phyloP scores from a whole-genome alignment of 2,113 vertebrate genomes.

The Pedionomus torquatus region DNA sequence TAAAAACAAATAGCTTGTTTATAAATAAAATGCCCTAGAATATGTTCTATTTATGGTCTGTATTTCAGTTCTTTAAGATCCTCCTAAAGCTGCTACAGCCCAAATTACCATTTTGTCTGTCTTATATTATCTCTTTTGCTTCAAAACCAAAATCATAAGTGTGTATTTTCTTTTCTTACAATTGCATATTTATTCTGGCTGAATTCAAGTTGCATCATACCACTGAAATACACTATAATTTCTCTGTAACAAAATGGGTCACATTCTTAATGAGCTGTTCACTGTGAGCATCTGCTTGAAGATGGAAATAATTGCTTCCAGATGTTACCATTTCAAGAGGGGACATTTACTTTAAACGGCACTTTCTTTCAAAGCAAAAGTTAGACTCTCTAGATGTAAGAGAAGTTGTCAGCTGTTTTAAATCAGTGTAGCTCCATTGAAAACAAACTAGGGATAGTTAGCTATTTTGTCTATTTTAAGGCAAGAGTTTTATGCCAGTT shows the following conservation, averaged over 20 bases:
- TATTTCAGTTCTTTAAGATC: not conserved
- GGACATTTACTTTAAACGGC: conserved; percentile 57
- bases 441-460: conserved; percentile 22
- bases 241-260: conserved; percentile 72
- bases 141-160: conserved; percentile 61
- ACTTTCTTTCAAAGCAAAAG: conserved; percentile 69
- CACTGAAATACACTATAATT: conserved; percentile 65
- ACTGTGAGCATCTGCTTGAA: conserved; percentile 65
- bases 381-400: conserved; percentile 17
- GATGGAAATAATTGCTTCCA: conserved; percentile 78
- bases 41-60: not conserved
- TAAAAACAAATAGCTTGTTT: not conserved
- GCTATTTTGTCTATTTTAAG: conserved; percentile 34
- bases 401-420: conserved; percentile 49
- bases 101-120: conserved; percentile 34
- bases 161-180: conserved; percentile 70
- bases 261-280: conserved; percentile 70
- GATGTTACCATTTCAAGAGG: conserved; percentile 66
- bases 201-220: conserved; percentile 69
- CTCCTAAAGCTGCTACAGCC: not conserved
- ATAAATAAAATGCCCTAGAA: not conserved
- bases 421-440: conserved; percentile 42
- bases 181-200: conserved; percentile 62
- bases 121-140: conserved; percentile 23
- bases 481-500: not conserved